Percentiles rank a stretch among this genome's conserved stretches.
Conservation (phyloP, 2,113 vertebrate genomes). For the Ptyas mucosa region DNA sequence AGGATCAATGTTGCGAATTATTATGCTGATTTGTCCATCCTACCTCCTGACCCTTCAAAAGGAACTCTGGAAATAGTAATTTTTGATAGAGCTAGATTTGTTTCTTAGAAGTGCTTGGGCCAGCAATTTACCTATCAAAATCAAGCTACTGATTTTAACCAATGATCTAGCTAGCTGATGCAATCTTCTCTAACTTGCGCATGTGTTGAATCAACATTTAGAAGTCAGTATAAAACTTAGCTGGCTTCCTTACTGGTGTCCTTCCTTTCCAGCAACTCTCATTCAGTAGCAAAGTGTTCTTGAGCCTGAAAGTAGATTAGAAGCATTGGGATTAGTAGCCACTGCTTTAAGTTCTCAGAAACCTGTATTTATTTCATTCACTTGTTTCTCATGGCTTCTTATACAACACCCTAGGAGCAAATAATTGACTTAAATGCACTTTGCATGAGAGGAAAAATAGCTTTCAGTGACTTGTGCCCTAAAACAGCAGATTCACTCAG, state of each 20-base stretch:
- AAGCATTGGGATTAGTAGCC: background rate
- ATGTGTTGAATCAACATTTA: background rate
- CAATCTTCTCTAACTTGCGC: background rate
- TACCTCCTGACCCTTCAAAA: background rate
- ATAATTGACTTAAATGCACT: background rate
- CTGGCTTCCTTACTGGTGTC: background rate
- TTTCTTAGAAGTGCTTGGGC: background rate
- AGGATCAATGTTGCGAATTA: background rate
- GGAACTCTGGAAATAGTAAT: background rate
- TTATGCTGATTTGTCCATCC: background rate
- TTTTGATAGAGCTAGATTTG: background rate
- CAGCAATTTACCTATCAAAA: background rate
- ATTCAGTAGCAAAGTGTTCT: background rate
- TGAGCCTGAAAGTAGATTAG: background rate
- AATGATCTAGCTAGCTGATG: background rate
- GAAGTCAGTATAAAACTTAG: background rate
- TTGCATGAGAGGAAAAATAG: background rate
- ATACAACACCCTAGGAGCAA: background rate
- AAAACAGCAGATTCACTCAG: background rate
- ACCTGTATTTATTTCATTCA: background rate
- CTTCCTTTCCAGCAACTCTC: background rate
- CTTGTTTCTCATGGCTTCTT: background rate
- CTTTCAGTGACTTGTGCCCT: background rate
- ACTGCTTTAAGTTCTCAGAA: background rate
- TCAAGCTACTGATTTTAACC: background rate